phyloP scores from a whole-genome alignment of 2,888 invertebrate species.

The Blera fallax region DNA sequence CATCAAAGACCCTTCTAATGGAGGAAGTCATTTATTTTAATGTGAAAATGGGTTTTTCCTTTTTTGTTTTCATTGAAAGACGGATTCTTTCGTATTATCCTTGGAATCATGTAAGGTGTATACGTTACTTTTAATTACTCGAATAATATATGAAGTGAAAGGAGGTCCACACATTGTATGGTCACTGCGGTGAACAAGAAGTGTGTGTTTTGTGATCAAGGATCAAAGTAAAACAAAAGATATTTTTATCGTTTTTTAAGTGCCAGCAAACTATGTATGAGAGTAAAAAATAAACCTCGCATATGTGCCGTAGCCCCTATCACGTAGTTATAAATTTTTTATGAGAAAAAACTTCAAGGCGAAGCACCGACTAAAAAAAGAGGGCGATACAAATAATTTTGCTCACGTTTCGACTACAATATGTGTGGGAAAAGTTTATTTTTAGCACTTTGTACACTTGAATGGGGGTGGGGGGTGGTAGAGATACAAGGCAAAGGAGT shows the following conservation, averaged over 20 bases:
- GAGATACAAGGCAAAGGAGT: background rate
- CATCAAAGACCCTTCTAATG: conserved; percentile 33
- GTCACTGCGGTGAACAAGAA: background rate
- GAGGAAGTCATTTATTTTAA: conserved; percentile 9
- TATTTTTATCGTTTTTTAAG: conserved; percentile 27
- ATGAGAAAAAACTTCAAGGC: conserved; percentile 15
- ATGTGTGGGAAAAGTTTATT: conserved; percentile 60
- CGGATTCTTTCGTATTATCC: background rate
- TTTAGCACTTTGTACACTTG: conserved; percentile 34
- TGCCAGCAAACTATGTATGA: conserved; percentile 19
- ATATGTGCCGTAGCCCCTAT: conserved; percentile 13
- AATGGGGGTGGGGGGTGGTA: background rate
- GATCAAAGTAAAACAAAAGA: conserved; percentile 2
- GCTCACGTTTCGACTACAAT: conserved; percentile 51
- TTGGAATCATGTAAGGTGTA: background rate
- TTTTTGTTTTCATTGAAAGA: background rate
- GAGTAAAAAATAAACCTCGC: background rate
- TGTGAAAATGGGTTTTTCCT: background rate
- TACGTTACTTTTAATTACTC: conserved; percentile 18
- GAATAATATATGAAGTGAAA: background rate
- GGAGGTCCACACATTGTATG: background rate
- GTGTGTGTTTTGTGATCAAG: background rate
- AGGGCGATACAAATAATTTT: conserved; percentile 39
- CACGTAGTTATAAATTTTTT: conserved; percentile 28
- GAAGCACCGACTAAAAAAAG: conserved; percentile 17